Base-by-base conservation (phyloP, 1,140 invertebrate species). In the Megathymus violae region DNA sequence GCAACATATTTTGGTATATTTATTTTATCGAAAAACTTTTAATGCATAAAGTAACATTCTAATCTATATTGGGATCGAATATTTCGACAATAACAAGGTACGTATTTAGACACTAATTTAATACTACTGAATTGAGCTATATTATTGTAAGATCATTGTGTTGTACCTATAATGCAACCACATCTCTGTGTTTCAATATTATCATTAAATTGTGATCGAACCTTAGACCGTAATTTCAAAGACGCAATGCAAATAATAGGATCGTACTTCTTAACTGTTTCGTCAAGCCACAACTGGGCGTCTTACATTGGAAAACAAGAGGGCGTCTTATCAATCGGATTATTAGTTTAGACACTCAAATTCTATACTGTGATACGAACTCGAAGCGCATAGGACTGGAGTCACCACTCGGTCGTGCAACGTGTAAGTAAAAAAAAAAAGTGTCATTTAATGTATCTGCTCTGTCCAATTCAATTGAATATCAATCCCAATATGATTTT, bases 401-500 rank as follows among this genome's bases (percentile, higher is more conserved):
- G n/a, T n/a, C n/a, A n/a, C n/a, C n/a, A n/a, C n/a, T n/a, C n/a
- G n/a, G n/a, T n/a, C n/a, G n/a, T n/a, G n/a, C 19, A 22, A 3
- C 19, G 2, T 22, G 19, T 22, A 22, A 22, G 19, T 50, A 64
- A 9, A 36, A 13, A 38, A 31, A 22, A 27, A 19, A 50, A 27
- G 34, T 17, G 27, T 34, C n/a, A n/a, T n/a, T 7, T 16, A 22
- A 10, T 11, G 10, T 7, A 43, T n/a, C 14, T 38, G n/a, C 13
- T 43, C 17, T 9, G 44, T 7, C 13, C 17, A 46, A 34, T 31
- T n/a, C 40, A 43, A 47, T 11, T 11, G 25, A 17, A 50, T 40
- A 60, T 54, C 65, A 61, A 58, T 65, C 62, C 52, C 48, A 64
- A 67, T 65, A 41, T 5, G 11, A 48, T 15, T 16, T 44, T 48